phyloP scores from a whole-genome alignment of 2,797 vertebrate genomes.

The Vespertilio murinus region DNA sequence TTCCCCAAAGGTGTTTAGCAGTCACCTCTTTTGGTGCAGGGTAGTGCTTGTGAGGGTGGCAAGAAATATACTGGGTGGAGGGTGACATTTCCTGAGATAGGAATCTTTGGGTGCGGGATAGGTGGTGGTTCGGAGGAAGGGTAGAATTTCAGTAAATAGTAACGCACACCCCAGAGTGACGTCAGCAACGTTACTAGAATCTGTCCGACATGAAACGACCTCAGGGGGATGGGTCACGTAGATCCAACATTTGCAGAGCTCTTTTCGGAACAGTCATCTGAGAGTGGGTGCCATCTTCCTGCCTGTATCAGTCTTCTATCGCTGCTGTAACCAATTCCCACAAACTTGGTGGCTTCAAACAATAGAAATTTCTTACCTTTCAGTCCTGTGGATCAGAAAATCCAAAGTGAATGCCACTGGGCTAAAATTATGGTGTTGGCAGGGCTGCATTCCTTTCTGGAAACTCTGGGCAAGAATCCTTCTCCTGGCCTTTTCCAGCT shows the following conservation, averaged over 20 bases:
- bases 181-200: neutral
- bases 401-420: neutral
- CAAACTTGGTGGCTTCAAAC: neutral
- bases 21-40: neutral
- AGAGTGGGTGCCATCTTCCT: neutral
- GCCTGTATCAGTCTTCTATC: neutral
- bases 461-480: neutral
- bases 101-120: neutral
- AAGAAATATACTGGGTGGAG: no score
- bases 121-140: neutral
- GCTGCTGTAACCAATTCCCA: neutral
- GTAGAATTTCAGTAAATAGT: neutral
- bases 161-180: neutral
- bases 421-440: neutral
- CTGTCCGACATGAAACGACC: neutral
- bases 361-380: neutral
- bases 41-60: neutral
- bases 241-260: neutral
- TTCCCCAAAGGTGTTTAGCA: slow-evolving; percentile 84
- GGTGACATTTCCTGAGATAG: no score
- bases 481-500: neutral
- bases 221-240: neutral
- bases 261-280: neutral
- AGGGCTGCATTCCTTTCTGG: neutral
- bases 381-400: neutral